Evolutionary conservation across 1,140 invertebrate genomes (phyloP).

Genomic region (Carcinoscorpius rotundicauda): DNA sequence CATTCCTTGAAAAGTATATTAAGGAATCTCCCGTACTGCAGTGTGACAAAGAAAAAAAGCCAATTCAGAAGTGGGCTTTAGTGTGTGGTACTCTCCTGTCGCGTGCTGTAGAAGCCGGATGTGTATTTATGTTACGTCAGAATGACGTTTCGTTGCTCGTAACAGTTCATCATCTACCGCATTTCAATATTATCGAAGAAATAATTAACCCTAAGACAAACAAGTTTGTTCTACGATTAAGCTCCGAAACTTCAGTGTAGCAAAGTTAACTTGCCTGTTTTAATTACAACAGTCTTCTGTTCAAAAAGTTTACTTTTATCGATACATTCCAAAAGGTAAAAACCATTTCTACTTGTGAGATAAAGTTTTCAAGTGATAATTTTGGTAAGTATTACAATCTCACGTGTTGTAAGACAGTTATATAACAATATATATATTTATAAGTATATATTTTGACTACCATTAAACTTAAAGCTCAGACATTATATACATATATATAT

Average conservation of each 20-base stretch:
- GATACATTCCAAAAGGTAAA: too few species aligned
- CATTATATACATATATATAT: too few species aligned
- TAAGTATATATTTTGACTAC: too few species aligned
- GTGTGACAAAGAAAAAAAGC: slow-evolving; percentile 19
- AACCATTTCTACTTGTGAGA: too few species aligned
- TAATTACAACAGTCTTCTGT: too few species aligned
- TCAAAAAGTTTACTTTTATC: too few species aligned
- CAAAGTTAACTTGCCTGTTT: neutral
- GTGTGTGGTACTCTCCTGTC: slow-evolving; percentile 82
- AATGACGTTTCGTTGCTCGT: slow-evolving; percentile 86
- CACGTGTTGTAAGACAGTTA: too few species aligned
- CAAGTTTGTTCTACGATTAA: slow-evolving; percentile 84
- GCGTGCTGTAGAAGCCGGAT: slow-evolving; percentile 57
- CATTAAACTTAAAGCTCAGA: too few species aligned
- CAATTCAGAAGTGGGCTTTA: slow-evolving; percentile 76
- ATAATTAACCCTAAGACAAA: slow-evolving; percentile 90
- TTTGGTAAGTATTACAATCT: too few species aligned
- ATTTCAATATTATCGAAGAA: slow-evolving; percentile 88
- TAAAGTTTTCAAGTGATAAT: too few species aligned
- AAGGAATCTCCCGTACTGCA: slow-evolving; percentile 56
- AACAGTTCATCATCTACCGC: slow-evolving; percentile 67
- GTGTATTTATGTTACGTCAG: slow-evolving; percentile 78
- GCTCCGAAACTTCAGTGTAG: slow-evolving; percentile 91
- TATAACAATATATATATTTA: too few species aligned
- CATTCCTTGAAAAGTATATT: slow-evolving; percentile 83